These are phyloP conservation scores for Thalassoma bifasciatum DNA, from an alignment of 2,113 vertebrate species.

Conservation along the genomic window DNA sequence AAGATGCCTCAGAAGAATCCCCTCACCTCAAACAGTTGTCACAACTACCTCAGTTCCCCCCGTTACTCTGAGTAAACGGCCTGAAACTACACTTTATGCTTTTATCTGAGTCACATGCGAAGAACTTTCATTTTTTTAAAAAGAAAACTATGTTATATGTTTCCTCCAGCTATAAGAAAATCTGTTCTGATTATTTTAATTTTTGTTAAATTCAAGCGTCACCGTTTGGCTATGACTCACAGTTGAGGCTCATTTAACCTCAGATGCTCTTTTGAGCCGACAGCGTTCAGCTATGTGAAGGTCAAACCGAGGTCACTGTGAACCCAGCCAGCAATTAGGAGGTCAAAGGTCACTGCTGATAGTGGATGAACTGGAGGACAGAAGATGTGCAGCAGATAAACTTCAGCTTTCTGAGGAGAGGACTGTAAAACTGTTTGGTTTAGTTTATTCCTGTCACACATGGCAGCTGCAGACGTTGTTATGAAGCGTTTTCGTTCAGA, in stretches of 20 bases:
- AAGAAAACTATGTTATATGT: too few species aligned
- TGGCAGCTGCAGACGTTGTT: neutral
- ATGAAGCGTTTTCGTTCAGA: neutral
- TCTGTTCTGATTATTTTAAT: neutral
- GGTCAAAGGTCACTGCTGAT: constrained; percentile 30
- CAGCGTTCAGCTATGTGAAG: neutral
- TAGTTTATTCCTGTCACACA: neutral
- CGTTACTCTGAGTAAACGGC: too few species aligned
- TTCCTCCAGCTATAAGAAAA: too few species aligned
- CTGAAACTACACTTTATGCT: too few species aligned
- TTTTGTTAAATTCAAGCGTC: neutral
- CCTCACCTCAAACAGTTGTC: too few species aligned
- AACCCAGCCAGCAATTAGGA: constrained; percentile 37
- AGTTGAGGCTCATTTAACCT: neutral
- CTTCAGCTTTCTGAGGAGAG: neutral
- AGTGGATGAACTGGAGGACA: constrained; percentile 7
- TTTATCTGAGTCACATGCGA: too few species aligned
- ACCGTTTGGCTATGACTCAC: neutral
- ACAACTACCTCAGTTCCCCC: too few species aligned
- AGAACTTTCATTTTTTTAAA: neutral
- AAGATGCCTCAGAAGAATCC: neutral
- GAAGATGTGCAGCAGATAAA: constrained; percentile 37
- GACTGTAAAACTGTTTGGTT: too few species aligned
- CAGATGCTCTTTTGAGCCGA: neutral
- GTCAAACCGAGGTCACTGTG: constrained; percentile 25